Percentiles rank a stretch among this genome's conserved stretches.
Conservation (phyloP, 2,888 invertebrate species). For the Metopia argyrocephala region DNA sequence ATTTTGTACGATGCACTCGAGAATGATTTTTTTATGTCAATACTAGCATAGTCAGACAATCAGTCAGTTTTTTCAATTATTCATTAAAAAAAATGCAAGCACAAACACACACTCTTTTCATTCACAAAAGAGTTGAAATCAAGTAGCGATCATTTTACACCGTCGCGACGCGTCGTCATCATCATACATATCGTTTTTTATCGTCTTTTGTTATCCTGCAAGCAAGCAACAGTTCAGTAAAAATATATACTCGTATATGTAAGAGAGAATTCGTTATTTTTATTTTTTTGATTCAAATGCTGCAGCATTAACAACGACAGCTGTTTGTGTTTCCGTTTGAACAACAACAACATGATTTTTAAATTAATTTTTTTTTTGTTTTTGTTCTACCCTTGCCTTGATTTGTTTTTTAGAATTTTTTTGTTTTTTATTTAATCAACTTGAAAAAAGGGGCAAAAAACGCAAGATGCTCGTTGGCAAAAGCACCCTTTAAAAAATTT, state of each 20-base stretch:
- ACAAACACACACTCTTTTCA: neutral
- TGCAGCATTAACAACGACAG: slow-evolving; percentile 24
- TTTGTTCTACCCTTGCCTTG: slow-evolving; percentile 51
- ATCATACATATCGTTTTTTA: neutral
- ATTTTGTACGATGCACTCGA: slow-evolving; percentile 55
- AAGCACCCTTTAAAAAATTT: slow-evolving; percentile 56
- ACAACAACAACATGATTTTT: slow-evolving; percentile 45
- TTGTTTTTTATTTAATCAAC: slow-evolving; percentile 28
- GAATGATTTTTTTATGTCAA: slow-evolving; percentile 45
- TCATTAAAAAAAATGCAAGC: slow-evolving; percentile 4
- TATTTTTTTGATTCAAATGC: neutral
- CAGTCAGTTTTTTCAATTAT: slow-evolving; percentile 7
- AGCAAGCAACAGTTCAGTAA: neutral
- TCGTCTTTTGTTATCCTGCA: no score
- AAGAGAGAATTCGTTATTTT: no score
- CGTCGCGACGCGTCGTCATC: slow-evolving; percentile 16
- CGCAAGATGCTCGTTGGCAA: slow-evolving; percentile 23
- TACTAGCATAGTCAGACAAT: no score
- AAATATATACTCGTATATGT: no score
- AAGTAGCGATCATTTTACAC: slow-evolving; percentile 62
- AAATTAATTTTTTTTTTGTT: neutral
- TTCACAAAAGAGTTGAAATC: slow-evolving; percentile 55
- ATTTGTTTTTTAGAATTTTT: slow-evolving; percentile 39
- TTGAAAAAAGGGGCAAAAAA: slow-evolving; percentile 29
- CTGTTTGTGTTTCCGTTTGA: slow-evolving; percentile 20